Evolutionary conservation across 2,888 invertebrate genomes (phyloP).

Genomic region (Cremastinae sp.): DNA sequence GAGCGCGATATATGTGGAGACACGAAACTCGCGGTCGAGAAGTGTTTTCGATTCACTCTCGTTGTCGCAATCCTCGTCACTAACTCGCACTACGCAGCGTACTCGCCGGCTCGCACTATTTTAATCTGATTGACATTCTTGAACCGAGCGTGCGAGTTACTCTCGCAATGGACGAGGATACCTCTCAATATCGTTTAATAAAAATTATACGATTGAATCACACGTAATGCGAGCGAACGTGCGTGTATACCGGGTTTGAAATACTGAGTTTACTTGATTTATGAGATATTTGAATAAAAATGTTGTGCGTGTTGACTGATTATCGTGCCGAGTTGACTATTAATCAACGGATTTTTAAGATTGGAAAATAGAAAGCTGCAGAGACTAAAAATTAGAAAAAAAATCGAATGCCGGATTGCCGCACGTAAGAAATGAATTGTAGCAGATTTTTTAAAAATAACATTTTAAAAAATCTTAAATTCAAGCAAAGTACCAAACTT

Average conservation of each 20-base stretch:
- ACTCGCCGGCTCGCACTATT: constrained; percentile 43
- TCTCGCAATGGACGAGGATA: constrained; percentile 9
- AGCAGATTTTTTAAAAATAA: too few species aligned
- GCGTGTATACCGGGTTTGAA: background rate
- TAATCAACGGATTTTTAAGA: too few species aligned
- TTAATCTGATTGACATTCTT: constrained; percentile 47
- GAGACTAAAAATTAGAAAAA: too few species aligned
- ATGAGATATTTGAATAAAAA: background rate
- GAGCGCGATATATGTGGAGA: background rate
- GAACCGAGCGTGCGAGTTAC: constrained; percentile 5
- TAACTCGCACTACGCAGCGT: constrained; percentile 53
- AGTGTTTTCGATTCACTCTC: constrained; percentile 27
- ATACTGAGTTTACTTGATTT: background rate
- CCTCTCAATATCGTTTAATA: constrained; percentile 20
- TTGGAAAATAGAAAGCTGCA: too few species aligned
- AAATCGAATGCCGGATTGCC: too few species aligned
- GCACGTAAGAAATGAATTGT: too few species aligned
- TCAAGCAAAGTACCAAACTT: too few species aligned
- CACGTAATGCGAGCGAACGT: background rate
- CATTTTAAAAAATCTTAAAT: too few species aligned
- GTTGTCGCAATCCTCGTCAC: constrained; percentile 51
- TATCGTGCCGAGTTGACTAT: too few species aligned
- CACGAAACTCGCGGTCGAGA: constrained; percentile 17
- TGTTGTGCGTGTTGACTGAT: too few species aligned
- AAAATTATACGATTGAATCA: constrained; percentile 13